Conservation (phyloP, 2,797 vertebrate species). For the Streptopelia turtur region DNA sequence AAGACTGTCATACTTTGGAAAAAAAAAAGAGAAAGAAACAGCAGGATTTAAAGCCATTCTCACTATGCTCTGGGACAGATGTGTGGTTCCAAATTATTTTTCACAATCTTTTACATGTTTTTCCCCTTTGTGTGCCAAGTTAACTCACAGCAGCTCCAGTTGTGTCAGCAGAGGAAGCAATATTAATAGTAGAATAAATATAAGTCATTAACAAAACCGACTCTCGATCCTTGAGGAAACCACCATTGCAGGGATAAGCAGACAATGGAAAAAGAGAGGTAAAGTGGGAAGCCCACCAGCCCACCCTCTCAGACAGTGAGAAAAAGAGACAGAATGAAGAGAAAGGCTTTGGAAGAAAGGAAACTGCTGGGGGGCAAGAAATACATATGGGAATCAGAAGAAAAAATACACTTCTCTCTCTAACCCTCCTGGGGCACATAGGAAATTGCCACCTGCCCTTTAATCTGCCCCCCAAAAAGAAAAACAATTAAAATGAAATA, state of each 20-base stretch:
- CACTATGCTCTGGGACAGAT: not conserved
- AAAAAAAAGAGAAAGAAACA: not conserved
- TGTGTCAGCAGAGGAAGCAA: not conserved
- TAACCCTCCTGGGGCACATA: conserved; percentile 40
- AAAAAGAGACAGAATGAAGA: not conserved
- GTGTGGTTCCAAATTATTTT: conserved; percentile 2
- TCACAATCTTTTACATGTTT: not conserved
- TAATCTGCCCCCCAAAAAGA: conserved; percentile 39
- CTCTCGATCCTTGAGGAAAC: not conserved
- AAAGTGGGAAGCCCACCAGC: not conserved
- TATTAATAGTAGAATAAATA: conserved; percentile 19
- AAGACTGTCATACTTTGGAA: not conserved
- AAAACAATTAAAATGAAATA: conserved; percentile 69
- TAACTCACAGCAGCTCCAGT: not conserved
- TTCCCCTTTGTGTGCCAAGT: not conserved
- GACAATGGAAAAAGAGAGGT: not conserved
- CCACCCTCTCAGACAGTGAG: not conserved
- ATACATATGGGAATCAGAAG: conserved; percentile 11
- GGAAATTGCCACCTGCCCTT: conserved; percentile 67
- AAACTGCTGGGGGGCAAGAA: conserved; percentile 37
- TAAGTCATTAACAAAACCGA: conserved; percentile 19
- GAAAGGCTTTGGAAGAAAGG: conserved; percentile 36
- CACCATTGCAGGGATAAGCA: not conserved
- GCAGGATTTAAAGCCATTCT: not conserved
- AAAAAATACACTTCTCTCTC: conserved; percentile 8